Evolutionary conservation across 1,140 invertebrate species (phyloP), one percentile per base, ranked within the genome.

Genomic region (Myzus persicae): DNA sequence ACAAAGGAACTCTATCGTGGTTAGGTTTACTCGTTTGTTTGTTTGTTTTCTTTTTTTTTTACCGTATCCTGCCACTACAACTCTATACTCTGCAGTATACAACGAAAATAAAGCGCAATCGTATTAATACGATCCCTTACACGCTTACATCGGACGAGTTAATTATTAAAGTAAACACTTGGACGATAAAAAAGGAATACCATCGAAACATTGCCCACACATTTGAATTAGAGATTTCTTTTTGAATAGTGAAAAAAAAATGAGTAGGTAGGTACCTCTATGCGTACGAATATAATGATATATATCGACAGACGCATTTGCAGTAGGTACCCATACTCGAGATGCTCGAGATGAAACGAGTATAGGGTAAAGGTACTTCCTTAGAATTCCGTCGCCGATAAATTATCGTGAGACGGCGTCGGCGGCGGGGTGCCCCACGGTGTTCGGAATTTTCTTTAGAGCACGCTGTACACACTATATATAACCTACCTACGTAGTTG

Each of bases 371-470:
- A 76, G 59, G 59, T 76, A 76, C 59, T 89, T 51, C n/a, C n/a
- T 89, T 51, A 51, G 46, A 51, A 89, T 89, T 89, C n/a, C 87
- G 46, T 89, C 2, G n/a, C 46, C 36, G 38, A 90, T 90, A 90
- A 90, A 59, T 90, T 54, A 90, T 51, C 46, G 5, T 9, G n/a
- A 88, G 85, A 88, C 44, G 42, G 44, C 42, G 42, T 14, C 6
- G 24, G 9, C 31, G 42, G 42, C 14, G 3, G 8, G 6, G 42
- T 87, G 40, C 84, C 84, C 42, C 26, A 36, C 87, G 46, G 46
- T 38, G n/a, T 51, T 38, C 87, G 20, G 87, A 89, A 89, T 89
- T 89, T 89, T 89, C 87, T 89, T 51, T 89, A 89, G 46, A 26
- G 87, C 48, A 44, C 42, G 26, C 26, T 40, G 84, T 82, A 38